These are phyloP conservation scores for Tineola bisselliella DNA, from an alignment of 2,888 invertebrate species.

Conservation along the genomic window DNA sequence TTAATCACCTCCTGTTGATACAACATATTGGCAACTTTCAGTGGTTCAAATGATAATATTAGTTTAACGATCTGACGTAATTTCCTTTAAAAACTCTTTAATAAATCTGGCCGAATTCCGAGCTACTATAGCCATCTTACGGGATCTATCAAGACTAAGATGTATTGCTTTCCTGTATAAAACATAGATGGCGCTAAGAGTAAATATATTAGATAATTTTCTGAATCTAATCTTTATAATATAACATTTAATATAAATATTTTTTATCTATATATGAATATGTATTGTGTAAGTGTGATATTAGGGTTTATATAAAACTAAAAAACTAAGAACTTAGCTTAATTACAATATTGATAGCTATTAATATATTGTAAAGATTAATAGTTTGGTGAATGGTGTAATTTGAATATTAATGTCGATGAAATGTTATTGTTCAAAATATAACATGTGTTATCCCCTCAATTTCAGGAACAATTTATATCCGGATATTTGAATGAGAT, in stretches of 20 bases:
- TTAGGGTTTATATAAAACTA: too few relatives aligned
- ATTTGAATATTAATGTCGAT: background rate
- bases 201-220: background rate
- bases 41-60: constrained; percentile 4
- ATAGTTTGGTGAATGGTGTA: background rate
- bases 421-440: background rate
- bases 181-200: background rate
- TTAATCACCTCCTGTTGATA: constrained; percentile 8
- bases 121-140: background rate
- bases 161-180: background rate
- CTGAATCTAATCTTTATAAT: background rate
- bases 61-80: constrained; percentile 10
- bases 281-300: too few relatives aligned
- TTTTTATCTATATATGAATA: background rate
- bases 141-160: constrained; percentile 9
- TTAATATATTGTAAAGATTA: too few relatives aligned
- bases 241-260: background rate
- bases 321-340: too few relatives aligned
- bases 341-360: too few relatives aligned
- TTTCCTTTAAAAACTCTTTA: background rate
- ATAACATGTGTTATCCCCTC: background rate
- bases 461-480: background rate
- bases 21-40: constrained; percentile 11
- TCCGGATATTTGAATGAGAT: background rate
- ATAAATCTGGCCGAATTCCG: background rate